Percentiles rank a stretch among this genome's conserved stretches.
These are phyloP conservation scores for Gouania willdenowi DNA, from an alignment of 2,797 vertebrate species.

Conservation along the genomic window DNA sequence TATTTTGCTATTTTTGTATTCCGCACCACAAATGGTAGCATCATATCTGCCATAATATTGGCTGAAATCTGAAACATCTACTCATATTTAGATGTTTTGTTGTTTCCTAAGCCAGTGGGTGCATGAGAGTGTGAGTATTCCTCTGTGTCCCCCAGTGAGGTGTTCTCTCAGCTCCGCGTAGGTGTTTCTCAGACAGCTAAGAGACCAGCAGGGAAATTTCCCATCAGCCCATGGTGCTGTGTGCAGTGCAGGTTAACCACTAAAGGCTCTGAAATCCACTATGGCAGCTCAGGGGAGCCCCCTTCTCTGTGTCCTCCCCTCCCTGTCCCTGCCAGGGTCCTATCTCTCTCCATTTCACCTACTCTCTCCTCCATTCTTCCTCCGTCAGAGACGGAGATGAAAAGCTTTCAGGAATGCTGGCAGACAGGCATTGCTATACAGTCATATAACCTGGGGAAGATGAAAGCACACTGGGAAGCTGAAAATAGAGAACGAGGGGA, in stretches of 20 bases:
- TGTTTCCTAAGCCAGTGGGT: too few relatives aligned
- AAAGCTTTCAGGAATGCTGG: conserved; percentile 77
- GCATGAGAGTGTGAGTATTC: conserved; percentile 7
- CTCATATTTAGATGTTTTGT: too few relatives aligned
- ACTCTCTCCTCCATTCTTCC: conserved; percentile 18
- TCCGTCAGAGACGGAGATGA: conserved; percentile 65
- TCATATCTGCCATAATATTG: too few relatives aligned
- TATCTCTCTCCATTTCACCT: conserved; percentile 16
- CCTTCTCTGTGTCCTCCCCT: conserved; percentile 3
- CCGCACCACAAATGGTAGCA: too few relatives aligned
- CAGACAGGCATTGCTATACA: conserved; percentile 74
- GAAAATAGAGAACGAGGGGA: conserved; percentile 39
- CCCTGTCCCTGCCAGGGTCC: conserved; percentile 2
- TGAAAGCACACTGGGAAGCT: conserved; percentile 69
- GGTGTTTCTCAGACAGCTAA: conserved; percentile 57
- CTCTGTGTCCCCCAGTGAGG: conserved; percentile 41
- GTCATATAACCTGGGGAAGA: conserved; percentile 78
- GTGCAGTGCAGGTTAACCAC: conserved; percentile 61
- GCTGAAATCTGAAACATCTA: too few relatives aligned
- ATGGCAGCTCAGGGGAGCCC: conserved; percentile 21
- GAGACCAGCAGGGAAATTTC: conserved; percentile 60
- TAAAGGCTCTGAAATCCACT: conserved; percentile 59
- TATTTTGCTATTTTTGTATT: too few relatives aligned
- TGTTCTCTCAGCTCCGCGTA: conserved; percentile 55
- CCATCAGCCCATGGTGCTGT: conserved; percentile 58